Percentiles rank a stretch among this genome's conserved stretches.
These are phyloP conservation scores for Decapterus maruadsi DNA, from an alignment of 2,797 vertebrate genomes.

Conservation along the genomic window DNA sequence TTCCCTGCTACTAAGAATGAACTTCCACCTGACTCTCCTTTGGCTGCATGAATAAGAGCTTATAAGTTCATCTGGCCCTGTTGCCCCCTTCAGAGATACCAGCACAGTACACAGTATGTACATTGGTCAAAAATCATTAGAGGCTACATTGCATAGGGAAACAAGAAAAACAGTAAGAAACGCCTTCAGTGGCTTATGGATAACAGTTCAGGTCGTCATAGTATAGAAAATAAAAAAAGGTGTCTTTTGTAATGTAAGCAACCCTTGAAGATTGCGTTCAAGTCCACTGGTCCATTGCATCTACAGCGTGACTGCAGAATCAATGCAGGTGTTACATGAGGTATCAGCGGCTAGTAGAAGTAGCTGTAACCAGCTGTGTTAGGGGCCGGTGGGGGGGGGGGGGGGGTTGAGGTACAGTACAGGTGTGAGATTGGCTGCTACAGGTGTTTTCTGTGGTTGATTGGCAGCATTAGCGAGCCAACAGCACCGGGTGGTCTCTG, in stretches of 20 bases:
- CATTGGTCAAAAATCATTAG: conserved; percentile 31
- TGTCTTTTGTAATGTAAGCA: conserved; percentile 3
- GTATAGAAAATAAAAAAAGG: conserved; percentile 5
- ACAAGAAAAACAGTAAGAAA: conserved; percentile 10
- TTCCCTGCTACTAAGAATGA: not conserved
- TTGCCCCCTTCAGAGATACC: not conserved
- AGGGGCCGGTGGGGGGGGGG: not conserved
- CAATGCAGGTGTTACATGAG: conserved; percentile 40
- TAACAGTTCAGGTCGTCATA: conserved; percentile 19
- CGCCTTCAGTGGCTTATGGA: not conserved
- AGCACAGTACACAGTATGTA: conserved; percentile 10
- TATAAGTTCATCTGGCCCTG: not conserved
- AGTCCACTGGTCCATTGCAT: conserved; percentile 8
- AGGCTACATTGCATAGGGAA: conserved; percentile 48
- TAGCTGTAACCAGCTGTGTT: conserved; percentile 27
- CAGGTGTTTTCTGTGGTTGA: conserved; percentile 42
- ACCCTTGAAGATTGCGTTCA: conserved; percentile 12
- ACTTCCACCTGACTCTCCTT: not conserved
- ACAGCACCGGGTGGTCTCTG: conserved; percentile 12
- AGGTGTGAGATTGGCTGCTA: conserved; percentile 38
- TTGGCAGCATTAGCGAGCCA: conserved; percentile 47
- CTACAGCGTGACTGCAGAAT: conserved; percentile 11
- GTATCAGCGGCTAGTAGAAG: conserved; percentile 35
- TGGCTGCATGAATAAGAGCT: not conserved
- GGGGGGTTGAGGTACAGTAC: conserved; percentile 11